Conservation (phyloP, 2,888 invertebrate species). For the Esperia sulphurella region DNA sequence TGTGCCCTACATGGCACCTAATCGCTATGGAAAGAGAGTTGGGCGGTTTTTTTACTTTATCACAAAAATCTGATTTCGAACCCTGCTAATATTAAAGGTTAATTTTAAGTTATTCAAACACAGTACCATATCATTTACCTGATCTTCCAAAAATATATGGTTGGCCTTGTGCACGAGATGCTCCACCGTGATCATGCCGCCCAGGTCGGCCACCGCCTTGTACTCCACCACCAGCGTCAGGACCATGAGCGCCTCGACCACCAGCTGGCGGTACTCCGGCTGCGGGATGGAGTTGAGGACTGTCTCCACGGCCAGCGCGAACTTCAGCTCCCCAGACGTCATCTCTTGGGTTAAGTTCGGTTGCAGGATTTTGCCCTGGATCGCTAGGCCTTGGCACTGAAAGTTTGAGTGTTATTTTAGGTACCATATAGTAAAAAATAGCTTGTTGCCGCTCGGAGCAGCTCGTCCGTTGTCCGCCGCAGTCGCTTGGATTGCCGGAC, state of each 20-base stretch:
- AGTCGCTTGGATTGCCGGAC: too few relatives aligned
- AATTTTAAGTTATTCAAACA: too few relatives aligned
- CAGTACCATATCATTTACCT: slow-evolving; percentile 84
- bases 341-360: slow-evolving; percentile 98
- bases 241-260: slow-evolving; percentile 98
- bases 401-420: not conserved
- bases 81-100: too few relatives aligned
- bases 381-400: slow-evolving; percentile 93
- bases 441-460: too few relatives aligned
- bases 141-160: slow-evolving; percentile 96
- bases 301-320: slow-evolving; percentile 97
- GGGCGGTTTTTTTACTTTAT: too few relatives aligned
- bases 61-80: too few relatives aligned
- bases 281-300: slow-evolving; percentile 98
- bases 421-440: too few relatives aligned
- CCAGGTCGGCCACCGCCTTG: slow-evolving; percentile 86
- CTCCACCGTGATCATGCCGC: slow-evolving; percentile 92
- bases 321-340: slow-evolving; percentile 99
- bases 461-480: too few relatives aligned
- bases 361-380: slow-evolving; percentile 93
- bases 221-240: slow-evolving; percentile 94
- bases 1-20: too few relatives aligned
- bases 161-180: slow-evolving; percentile 96
- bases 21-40: too few relatives aligned
- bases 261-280: slow-evolving; percentile 97